A percentile compares a stretch with the other conserved stretches of the same genome.
Evolutionary conservation across 2,888 invertebrate species (phyloP).

Genomic region (Phaonia tiefii): DNA sequence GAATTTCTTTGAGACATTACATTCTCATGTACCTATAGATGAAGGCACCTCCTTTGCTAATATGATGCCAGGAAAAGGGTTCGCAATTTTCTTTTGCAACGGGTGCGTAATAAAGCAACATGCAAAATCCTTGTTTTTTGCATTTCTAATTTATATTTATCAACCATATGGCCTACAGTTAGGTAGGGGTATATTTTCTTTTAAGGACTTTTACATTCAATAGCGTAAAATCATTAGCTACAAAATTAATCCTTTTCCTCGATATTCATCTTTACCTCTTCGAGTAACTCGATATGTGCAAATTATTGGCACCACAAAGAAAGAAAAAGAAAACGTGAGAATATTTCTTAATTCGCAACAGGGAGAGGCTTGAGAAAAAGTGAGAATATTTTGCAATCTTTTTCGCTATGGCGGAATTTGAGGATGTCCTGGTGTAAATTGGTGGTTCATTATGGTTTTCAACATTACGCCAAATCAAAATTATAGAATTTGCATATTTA

Average conservation of each 20-base stretch:
- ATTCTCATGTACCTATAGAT: too few relatives aligned
- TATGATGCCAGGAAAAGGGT: neutral
- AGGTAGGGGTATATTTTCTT: neutral
- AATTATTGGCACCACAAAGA: conserved; percentile 59
- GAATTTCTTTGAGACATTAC: too few relatives aligned
- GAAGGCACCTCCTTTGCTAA: too few relatives aligned
- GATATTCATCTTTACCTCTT: conserved; percentile 47
- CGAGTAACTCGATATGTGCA: conserved; percentile 62
- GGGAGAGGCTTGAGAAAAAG: too few relatives aligned
- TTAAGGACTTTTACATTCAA: conserved; percentile 6
- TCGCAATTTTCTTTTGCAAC: neutral
- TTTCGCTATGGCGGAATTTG: too few relatives aligned
- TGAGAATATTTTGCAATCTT: too few relatives aligned
- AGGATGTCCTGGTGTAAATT: too few relatives aligned
- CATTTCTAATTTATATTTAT: conserved; percentile 61
- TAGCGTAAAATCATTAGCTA: conserved; percentile 69
- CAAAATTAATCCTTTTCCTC: conserved; percentile 69
- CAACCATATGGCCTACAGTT: conserved; percentile 23
- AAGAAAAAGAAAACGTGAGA: too few relatives aligned
- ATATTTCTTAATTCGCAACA: conserved; percentile 51
- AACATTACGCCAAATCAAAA: too few relatives aligned
- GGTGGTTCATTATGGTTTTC: too few relatives aligned
- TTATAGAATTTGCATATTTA: too few relatives aligned
- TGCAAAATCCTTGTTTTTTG: conserved; percentile 58
- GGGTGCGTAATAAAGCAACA: conserved; percentile 37